These are phyloP conservation scores for Anthrax anthrax DNA, from an alignment of 2,888 invertebrate species.

Conservation along the genomic window DNA sequence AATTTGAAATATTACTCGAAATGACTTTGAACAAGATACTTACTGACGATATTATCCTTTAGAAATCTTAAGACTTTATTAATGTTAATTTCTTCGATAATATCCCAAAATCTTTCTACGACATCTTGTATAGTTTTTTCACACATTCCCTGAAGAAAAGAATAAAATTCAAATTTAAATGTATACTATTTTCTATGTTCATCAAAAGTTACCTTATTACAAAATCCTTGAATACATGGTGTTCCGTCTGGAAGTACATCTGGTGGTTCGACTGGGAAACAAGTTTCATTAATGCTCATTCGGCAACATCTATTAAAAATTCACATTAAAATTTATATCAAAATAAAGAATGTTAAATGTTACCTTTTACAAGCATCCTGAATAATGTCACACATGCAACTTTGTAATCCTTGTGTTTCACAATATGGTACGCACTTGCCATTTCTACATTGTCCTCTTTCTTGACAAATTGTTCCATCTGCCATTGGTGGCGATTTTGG, in stretches of 20 bases:
- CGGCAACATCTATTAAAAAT: conserved; percentile 54
- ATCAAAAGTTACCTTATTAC: conserved; percentile 56
- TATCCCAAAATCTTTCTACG: conserved; percentile 92
- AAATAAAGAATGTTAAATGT: not conserved
- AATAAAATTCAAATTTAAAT: not conserved
- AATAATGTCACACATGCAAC: conserved; percentile 93
- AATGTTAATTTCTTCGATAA: conserved; percentile 91
- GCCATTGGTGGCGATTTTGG: conserved; percentile 64
- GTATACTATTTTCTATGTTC: not conserved
- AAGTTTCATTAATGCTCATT: conserved; percentile 80
- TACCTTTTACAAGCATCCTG: conserved; percentile 77
- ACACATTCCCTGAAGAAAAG: conserved; percentile 63
- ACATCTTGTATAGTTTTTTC: conserved; percentile 91
- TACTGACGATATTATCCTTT: conserved; percentile 86
- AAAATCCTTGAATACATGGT: conserved; percentile 93
- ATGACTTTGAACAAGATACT: conserved; percentile 15
- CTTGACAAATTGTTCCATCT: conserved; percentile 66
- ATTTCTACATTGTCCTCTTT: conserved; percentile 75
- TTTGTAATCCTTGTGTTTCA: conserved; percentile 81
- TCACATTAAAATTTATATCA: not conserved
- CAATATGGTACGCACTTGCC: conserved; percentile 94
- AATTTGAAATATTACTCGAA: not conserved
- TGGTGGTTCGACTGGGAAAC: conserved; percentile 75
- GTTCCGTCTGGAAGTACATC: conserved; percentile 87
- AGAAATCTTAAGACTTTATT: conserved; percentile 81